Conservation (phyloP, 2,888 invertebrate genomes). For the Drosophila falleni region DNA sequence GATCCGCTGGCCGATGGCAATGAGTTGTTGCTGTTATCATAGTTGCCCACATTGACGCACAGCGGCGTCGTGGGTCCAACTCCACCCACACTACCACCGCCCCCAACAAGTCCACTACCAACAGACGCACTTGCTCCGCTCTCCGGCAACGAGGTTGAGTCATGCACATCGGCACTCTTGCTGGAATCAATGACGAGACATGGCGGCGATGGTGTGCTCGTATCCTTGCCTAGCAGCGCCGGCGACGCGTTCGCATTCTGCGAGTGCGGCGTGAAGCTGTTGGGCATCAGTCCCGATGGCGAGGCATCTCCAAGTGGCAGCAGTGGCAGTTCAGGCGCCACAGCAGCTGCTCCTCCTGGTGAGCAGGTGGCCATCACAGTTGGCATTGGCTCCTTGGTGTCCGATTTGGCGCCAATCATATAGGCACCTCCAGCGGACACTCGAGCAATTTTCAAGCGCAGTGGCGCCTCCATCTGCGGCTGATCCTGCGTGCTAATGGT, state of each 20-base stretch:
- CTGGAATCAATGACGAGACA: conserved; percentile 80
- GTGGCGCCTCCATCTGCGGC: conserved; percentile 87
- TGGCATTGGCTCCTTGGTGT: conserved; percentile 58
- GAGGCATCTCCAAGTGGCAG: conserved; percentile 43
- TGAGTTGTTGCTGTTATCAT: conserved; percentile 74
- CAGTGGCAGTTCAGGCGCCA: conserved; percentile 41
- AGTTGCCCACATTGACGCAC: conserved; percentile 71
- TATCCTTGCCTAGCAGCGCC: conserved; percentile 70
- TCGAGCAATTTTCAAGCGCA: conserved; percentile 93
- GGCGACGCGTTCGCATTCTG: conserved; percentile 73
- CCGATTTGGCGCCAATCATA: conserved; percentile 78
- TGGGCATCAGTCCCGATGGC: conserved; percentile 46
- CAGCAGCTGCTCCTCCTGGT: conserved; percentile 33
- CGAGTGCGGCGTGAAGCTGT: conserved; percentile 70
- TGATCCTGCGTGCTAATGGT: conserved; percentile 27
- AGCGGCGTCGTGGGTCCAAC: conserved; percentile 59
- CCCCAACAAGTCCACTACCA: conserved; percentile 22
- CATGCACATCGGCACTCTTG: conserved; percentile 77
- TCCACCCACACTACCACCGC: conserved; percentile 16
- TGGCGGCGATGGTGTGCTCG: conserved; percentile 80
- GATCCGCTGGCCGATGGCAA: conserved; percentile 68
- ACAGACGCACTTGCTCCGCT: conserved; percentile 33
- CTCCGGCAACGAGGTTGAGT: conserved; percentile 79
- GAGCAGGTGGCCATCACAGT: conserved; percentile 28
- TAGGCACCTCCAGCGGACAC: conserved; percentile 91